Percentiles rank a stretch among this genome's conserved stretches.
Evolutionary conservation across 2,888 invertebrate genomes (phyloP).

Genomic region (Phytoseiulus persimilis): DNA sequence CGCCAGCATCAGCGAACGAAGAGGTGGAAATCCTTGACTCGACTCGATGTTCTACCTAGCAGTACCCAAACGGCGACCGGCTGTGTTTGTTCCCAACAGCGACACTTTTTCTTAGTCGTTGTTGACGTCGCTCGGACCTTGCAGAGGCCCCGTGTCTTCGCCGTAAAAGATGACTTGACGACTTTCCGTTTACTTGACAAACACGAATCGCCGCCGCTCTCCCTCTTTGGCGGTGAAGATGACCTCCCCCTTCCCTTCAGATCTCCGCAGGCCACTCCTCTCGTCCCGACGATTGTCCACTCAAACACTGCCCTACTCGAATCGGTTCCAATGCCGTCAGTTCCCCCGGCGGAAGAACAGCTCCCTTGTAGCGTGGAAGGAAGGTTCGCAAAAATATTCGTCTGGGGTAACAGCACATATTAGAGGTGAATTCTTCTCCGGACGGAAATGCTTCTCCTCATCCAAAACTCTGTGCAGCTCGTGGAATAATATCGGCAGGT

Average conservation of each 20-base stretch:
- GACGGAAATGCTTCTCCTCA: too few relatives aligned
- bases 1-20: neutral
- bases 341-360: too few relatives aligned
- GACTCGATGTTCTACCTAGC: neutral
- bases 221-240: neutral
- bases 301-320: neutral
- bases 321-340: neutral
- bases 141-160: neutral
- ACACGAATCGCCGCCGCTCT: neutral
- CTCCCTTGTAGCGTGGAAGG: too few relatives aligned
- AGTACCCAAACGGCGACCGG: neutral
- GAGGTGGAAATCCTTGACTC: neutral
- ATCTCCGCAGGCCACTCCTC: neutral
- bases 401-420: too few relatives aligned
- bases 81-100: neutral
- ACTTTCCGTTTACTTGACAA: neutral
- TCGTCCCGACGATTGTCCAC: neutral
- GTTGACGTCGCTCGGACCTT: neutral
- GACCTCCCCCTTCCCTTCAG: neutral
- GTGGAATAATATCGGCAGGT: too few relatives aligned
- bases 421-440: too few relatives aligned
- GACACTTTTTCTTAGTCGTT: neutral
- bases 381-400: too few relatives aligned
- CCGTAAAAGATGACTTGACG: neutral
- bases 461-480: too few relatives aligned